Percentiles rank a stretch among this genome's conserved stretches.
Conservation (phyloP, 2,113 vertebrate genomes). For the Sceloporus undulatus region DNA sequence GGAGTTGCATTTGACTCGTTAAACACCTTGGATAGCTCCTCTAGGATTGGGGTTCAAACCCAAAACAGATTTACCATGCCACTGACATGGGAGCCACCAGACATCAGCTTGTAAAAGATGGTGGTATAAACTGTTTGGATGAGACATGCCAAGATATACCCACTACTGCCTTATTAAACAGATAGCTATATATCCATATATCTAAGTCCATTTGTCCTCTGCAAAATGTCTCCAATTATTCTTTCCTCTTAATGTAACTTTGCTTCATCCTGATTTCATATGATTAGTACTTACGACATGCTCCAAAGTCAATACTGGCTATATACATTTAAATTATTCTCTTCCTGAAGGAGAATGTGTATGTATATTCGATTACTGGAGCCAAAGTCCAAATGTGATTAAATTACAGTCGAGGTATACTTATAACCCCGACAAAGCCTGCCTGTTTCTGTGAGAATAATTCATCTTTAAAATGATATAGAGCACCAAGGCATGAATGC, state of each 20-base stretch:
- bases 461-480: slow-evolving; percentile 48
- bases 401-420: slow-evolving; percentile 69
- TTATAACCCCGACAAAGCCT: slow-evolving; percentile 71
- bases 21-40: no score
- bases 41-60: no score
- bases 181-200: background rate
- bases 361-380: slow-evolving; percentile 74
- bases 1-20: no score
- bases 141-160: background rate
- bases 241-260: slow-evolving; percentile 55
- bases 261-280: slow-evolving; percentile 65
- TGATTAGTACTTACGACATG: slow-evolving; percentile 64
- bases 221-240: slow-evolving; percentile 32
- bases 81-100: no score
- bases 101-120: no score
- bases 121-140: background rate
- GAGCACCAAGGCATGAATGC: slow-evolving; percentile 42
- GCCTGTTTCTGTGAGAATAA: slow-evolving; percentile 62
- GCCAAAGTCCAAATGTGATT: slow-evolving; percentile 72
- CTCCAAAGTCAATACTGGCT: slow-evolving; percentile 71
- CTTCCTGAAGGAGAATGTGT: slow-evolving; percentile 74
- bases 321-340: slow-evolving; percentile 72
- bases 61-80: no score
- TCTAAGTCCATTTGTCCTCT: slow-evolving; percentile 14
- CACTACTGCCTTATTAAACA: background rate